These are phyloP conservation scores for Ivindomyrus marchei DNA, from an alignment of 2,113 vertebrate genomes.

Conservation along the genomic window DNA sequence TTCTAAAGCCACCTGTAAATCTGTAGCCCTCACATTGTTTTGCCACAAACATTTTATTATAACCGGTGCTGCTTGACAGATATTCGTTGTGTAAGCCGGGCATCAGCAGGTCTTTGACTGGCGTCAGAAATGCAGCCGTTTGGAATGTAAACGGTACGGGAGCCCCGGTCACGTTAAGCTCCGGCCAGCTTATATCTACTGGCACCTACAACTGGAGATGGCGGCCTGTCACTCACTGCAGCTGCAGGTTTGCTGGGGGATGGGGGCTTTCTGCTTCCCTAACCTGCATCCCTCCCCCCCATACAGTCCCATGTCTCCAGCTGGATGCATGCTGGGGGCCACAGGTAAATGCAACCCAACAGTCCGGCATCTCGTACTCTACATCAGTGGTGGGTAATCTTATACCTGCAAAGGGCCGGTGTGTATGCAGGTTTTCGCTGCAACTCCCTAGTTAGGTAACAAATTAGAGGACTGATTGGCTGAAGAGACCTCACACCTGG, in stretches of 20 bases:
- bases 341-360: background rate
- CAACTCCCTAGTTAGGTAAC: too few relatives aligned
- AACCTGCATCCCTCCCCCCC: background rate
- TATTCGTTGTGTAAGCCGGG: background rate
- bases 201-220: background rate
- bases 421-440: too few relatives aligned
- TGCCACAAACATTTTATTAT: background rate
- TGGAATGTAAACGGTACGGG: conserved; percentile 13
- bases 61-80: background rate
- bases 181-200: background rate
- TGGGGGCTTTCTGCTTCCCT: background rate
- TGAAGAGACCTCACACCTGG: too few relatives aligned
- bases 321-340: background rate
- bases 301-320: background rate
- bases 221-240: background rate
- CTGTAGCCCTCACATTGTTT: background rate
- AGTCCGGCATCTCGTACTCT: background rate
- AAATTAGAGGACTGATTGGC: too few relatives aligned
- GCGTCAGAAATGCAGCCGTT: background rate
- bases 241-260: background rate
- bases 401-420: too few relatives aligned
- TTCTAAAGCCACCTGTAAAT: background rate
- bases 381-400: too few relatives aligned
- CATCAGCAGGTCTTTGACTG: conserved; percentile 17
- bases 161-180: background rate